Evolutionary conservation across 2,113 vertebrate genomes (phyloP), one percentile per base, ranked within the genome.

Genomic region (Xenopus borealis): DNA sequence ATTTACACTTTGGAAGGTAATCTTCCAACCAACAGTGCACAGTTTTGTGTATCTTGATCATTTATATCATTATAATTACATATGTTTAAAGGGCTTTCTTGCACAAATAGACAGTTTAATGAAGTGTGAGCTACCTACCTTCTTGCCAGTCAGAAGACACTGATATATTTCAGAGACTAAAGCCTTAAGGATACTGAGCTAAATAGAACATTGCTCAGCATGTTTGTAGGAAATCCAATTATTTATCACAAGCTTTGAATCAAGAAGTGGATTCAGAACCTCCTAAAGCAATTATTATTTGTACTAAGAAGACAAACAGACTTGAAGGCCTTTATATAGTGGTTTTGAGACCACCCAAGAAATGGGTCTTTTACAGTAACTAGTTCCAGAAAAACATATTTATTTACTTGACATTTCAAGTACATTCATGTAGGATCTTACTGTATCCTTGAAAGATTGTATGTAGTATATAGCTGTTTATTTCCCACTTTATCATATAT

Each of bases 151-250:
- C 85, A 83, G 82, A 77, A 83, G 82, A 81, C 78, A 81, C 72
- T 81, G 84, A 90, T 86, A 89, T 82, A 89, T 89, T 89, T 84
- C 79, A 72, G 65, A 85, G 80, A 78, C 78, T 79, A 78, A 80
- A 84, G 83, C 89, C 91, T 91, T 46, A 81, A 91, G 91, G 90
- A 92, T 83, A 92, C 79, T 85, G 83, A 84, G 84, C 82, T 82
- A 86, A 87, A 92, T 89, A 90, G 88, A 85, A 88, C 89, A 89
- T 85, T 90, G 86, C 94, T 94, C 93, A 93, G 91, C 89, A 90
- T 93, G 92, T 91, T 92, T 91, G 84, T 88, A 84, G 88, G 88
- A 92, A 92, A 92, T 91, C 91, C 92, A 92, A 91, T 92, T 93
- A 93, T 90, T 90, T 89, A 88, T 90, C 87, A 85, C 84, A 89